Evolutionary conservation across 1,140 invertebrate genomes (phyloP).

Genomic region (Coelopa frigida): DNA sequence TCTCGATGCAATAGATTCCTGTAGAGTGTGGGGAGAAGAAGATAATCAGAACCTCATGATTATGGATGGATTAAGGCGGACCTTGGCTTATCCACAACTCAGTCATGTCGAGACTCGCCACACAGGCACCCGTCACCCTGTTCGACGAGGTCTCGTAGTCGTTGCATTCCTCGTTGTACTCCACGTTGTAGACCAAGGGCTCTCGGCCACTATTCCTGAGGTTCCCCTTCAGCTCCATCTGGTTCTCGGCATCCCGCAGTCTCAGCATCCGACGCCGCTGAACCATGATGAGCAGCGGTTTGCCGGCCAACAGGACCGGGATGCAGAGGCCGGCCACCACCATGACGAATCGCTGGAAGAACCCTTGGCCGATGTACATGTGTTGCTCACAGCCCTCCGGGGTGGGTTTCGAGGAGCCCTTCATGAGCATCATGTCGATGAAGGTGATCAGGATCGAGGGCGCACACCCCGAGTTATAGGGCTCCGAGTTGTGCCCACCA

Average conservation of each 20-base stretch:
- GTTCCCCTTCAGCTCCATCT: not conserved
- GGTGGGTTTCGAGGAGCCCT: slow-evolving; percentile 43
- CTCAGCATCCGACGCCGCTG: not conserved
- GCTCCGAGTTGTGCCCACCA: slow-evolving; percentile 48
- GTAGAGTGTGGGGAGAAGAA: too few species aligned
- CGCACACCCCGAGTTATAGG: slow-evolving; percentile 57
- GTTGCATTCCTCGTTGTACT: too few species aligned
- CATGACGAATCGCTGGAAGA: slow-evolving; percentile 67
- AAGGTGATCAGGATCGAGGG: slow-evolving; percentile 83
- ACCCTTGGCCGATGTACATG: slow-evolving; percentile 67
- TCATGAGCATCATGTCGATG: slow-evolving; percentile 87
- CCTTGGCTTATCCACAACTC: too few species aligned
- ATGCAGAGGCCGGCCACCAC: slow-evolving; percentile 73
- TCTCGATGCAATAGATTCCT: too few species aligned
- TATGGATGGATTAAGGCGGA: too few species aligned
- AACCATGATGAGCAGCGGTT: slow-evolving; percentile 64
- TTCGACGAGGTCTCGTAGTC: not conserved
- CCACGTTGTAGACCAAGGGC: too few species aligned
- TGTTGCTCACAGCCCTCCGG: slow-evolving; percentile 55
- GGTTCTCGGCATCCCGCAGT: not conserved
- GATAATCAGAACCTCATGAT: too few species aligned
- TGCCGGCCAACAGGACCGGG: slow-evolving; percentile 86
- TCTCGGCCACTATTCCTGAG: too few species aligned
- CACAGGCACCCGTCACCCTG: too few species aligned
- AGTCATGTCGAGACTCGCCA: too few species aligned